These are phyloP conservation scores for Plotosus lineatus DNA, from an alignment of 2,113 vertebrate species.

Conservation along the genomic window DNA sequence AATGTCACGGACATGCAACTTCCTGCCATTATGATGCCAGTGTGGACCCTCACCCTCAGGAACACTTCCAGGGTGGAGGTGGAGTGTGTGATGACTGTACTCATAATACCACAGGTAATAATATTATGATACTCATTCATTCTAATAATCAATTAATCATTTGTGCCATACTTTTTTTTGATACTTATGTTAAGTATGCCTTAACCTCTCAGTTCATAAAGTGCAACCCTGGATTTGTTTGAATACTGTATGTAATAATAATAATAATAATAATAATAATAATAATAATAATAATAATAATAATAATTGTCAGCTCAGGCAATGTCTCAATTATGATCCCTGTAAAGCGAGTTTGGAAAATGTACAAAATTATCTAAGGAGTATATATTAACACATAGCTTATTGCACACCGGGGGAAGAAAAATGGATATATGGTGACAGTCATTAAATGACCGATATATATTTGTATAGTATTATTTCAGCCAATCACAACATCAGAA, in stretches of 20 bases:
- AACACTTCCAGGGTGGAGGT: constrained; percentile 80
- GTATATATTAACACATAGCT: too few species aligned
- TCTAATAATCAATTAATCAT: not conserved
- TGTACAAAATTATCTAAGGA: not conserved
- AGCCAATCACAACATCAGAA: too few species aligned
- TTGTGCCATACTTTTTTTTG: not conserved
- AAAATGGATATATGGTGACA: too few species aligned
- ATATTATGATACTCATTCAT: not conserved
- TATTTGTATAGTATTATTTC: too few species aligned
- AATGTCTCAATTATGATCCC: not conserved
- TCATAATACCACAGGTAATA: constrained; percentile 83
- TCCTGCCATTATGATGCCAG: constrained; percentile 83
- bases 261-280: not conserved
- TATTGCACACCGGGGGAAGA: too few species aligned
- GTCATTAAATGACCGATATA: too few species aligned
- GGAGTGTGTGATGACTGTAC: constrained; percentile 85
- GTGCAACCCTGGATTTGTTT: too few species aligned
- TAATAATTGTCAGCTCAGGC: not conserved
- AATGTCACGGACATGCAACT: constrained; percentile 79
- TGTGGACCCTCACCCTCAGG: constrained; percentile 77
- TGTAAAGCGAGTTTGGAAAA: not conserved
- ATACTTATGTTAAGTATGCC: too few species aligned
- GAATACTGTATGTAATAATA: too few species aligned
- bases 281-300: not conserved
- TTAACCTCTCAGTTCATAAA: too few species aligned